Evolutionary conservation across 2,113 vertebrate species (phyloP), one percentile per base, ranked within the genome.

Genomic region (Coregonus clupeaformis): DNA sequence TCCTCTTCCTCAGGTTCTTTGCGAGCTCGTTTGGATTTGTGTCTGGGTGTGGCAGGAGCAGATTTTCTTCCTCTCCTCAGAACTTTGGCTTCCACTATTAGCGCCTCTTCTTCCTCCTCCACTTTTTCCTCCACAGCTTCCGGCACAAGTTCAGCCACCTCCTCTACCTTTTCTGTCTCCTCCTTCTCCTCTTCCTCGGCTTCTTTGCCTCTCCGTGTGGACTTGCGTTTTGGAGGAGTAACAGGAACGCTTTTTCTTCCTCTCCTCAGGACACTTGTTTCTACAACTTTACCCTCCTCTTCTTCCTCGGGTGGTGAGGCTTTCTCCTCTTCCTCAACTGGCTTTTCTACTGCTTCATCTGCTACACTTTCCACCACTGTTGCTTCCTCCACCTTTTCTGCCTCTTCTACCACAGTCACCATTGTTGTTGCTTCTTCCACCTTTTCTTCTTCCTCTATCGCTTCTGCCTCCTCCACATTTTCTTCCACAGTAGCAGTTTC

Each of bases 91-190:
- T 49, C 47, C 47, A 49, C 11, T 49, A 49, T 13, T 49, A 4
- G 2, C 4, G 6, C 62, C 25, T 9, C 11, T 25, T 13, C 22
- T 22, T 12, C 62, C 62, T 64, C 42, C 22, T 32, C 30, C 24
- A 29, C 5, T 12, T 66, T 30, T 52, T 71, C 59, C 49, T 69
- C 60, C 1, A 4, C 66, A 45, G 70, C 14, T 45, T 93, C 89
- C 45, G 83, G 78, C 30, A 90, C 16, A n/a, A n/a, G 0, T 30
- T 9, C 55, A 72, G 90, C 90, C 77, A 80, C 42, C 69, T 84
- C 63, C 22, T 59, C 90, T 88, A 30, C 13, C 36, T 22, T 25
- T 24, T 68, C 30, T 13, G 29, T 20, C 20, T 79, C 16, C 29
- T 64, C 18, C 29, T 72, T 64, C 36, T 72, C 69, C 32, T 62